Evolutionary conservation across 37 sponge, comb jelly and placozoan genomes (phyloP).

Genomic region (Eunapius fragilis): DNA sequence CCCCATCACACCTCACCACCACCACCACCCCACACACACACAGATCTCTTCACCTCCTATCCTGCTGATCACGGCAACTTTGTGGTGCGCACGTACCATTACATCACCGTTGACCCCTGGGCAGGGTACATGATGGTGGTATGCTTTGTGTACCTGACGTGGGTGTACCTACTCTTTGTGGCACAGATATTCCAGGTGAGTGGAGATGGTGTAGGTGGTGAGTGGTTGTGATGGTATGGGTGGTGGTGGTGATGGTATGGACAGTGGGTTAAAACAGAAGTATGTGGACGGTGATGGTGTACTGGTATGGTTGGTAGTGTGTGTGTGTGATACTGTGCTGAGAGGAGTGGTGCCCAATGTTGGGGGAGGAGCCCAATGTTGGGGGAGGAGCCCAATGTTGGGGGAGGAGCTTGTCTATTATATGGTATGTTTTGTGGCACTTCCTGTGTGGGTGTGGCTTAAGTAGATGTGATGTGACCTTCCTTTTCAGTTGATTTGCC

Average conservation of each 20-base stretch:
- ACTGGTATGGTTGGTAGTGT: neutral
- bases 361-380: too few species aligned
- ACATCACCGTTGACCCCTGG: constrained; percentile 76
- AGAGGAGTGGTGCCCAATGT: too few species aligned
- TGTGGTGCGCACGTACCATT: constrained; percentile 34
- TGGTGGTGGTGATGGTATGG: neutral
- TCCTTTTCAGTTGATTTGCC: constrained; percentile 57
- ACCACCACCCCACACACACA: neutral
- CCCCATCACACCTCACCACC: neutral
- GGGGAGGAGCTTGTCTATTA: too few species aligned
- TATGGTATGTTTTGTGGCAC: too few species aligned
- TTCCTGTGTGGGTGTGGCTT: too few species aligned
- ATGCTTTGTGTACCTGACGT: constrained; percentile 71
- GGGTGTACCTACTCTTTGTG: constrained; percentile 85
- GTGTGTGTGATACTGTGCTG: neutral
- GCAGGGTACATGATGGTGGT: constrained; percentile 62
- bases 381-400: too few species aligned
- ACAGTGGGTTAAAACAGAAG: too few species aligned
- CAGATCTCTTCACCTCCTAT: constrained; percentile 53
- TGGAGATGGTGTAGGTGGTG: neutral
- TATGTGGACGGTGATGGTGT: too few species aligned
- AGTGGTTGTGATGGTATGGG: neutral
- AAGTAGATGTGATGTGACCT: neutral
- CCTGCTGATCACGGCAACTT: constrained; percentile 49
- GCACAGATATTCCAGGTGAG: constrained; percentile 87